Evolutionary conservation across 2,113 vertebrate genomes (phyloP), one percentile per base, ranked within the genome.

Genomic region (Nycticorax nycticorax): DNA sequence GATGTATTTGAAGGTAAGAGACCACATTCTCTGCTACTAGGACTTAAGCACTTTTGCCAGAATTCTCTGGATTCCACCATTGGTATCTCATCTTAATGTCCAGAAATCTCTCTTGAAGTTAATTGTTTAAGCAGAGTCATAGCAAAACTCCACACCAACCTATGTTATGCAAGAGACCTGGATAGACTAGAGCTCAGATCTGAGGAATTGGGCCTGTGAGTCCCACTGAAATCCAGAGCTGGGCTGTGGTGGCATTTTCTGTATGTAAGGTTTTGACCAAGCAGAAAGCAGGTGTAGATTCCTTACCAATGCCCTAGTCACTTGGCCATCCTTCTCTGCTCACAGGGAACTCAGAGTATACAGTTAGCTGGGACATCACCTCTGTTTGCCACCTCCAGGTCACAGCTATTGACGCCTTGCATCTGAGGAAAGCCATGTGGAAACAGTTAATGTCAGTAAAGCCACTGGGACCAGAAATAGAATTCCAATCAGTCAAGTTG

Each of bases 301-400:
- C 41, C 15, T 72, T 27, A 39, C 6, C 6, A 74, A 5, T 19
- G 7, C 6, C 48, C 28, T 50, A 12, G 28, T 67, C 12, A 33
- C 14, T 26, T 53, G 30, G 27, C 13, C 32, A 41, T 37, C 11
- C 26, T 60, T 35, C 30, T 72, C 39, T 88, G 27, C 22, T 69
- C 7, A 19, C 22, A 53, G 21, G 10, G 20, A 73, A 5, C 30
- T 43, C n/a, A 8, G 33, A 62, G 10, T 9, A 32, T 13, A 32
- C 6, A 17, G 12, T 27, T 60, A 37, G 8, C 8, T 52, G 6
- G 33, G 33, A 23, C 18, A 50, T 74, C 14, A 60, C 8, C 12
- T 85, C 20, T 41, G 4, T 30, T 74, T 0, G 0, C 30, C 41
- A 28, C 17, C 4, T 62, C 10, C 26, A 33, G 18, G 27, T 52